Evolutionary conservation across 2,797 vertebrate species (phyloP), one percentile per base, ranked within the genome.

Genomic region (Anas flavirostris): DNA sequence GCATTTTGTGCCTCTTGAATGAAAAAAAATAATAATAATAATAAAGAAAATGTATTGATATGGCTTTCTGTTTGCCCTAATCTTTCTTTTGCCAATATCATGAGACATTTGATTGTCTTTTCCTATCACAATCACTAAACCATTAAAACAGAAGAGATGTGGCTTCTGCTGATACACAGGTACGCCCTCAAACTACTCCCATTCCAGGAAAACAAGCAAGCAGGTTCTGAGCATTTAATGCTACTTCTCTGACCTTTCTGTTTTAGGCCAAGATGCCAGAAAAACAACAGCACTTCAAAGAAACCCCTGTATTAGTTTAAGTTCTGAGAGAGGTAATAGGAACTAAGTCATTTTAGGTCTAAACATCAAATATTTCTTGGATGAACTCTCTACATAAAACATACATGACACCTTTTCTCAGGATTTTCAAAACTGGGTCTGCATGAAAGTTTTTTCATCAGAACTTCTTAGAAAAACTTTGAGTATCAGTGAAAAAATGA

Each of bases 241-340:
- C 5, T 46, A 5, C n/a, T 70, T 80, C 41, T 8, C 15, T 50
- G 44, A 78, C n/a, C 59, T 67, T 73, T 86, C 41, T 72, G 14
- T 2, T 87, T 79, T 63, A 52, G 72, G 56, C 43, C 22, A 63
- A 82, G 56, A n/a, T 78, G 37, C 5, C 56, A 81, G 62, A 59
- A 81, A 92, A 91, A 25, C 29, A 86, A 28, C 21, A 66, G 12
- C 2, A 26, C 33, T 95, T 89, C 75, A 95, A 89, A 93, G 76
- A 80, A 91, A 35, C 0, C 3, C 10, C 44, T 18, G 25, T 19
- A 56, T 59, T 55, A 62, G n/a, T 64, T 94, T 72, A 90, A 19
- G 16, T 83, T 94, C 53, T 86, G 50, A 91, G 50, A 37, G 17
- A 67, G 37, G 29, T 39, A 55, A 25, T 37, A 86, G 19, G 17